Conservation (phyloP, 2,113 vertebrate species). For the Anarrhichthys ocellatus region DNA sequence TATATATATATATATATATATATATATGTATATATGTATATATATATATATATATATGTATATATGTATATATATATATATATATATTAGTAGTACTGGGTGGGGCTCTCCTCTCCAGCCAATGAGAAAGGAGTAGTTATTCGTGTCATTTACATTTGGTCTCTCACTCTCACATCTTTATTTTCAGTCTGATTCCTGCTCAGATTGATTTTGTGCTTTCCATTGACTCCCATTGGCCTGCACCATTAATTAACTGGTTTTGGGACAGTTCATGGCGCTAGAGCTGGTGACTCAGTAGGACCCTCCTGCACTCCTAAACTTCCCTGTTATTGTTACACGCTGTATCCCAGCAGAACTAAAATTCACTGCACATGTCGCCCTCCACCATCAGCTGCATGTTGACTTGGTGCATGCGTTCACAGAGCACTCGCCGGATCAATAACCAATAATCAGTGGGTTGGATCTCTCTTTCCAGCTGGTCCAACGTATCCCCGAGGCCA, state of each 20-base stretch:
- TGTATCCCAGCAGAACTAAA: constrained; percentile 64
- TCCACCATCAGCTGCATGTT: constrained; percentile 70
- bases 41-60: too few relatives aligned
- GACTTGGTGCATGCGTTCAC: constrained; percentile 70
- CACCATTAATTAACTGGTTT: constrained; percentile 38
- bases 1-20: too few relatives aligned
- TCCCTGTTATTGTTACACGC: constrained; percentile 9
- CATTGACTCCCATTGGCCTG: constrained; percentile 5
- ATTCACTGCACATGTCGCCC: constrained; percentile 54
- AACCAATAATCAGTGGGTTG: constrained; percentile 23
- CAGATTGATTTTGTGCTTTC: constrained; percentile 10
- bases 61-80: too few relatives aligned
- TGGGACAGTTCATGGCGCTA: constrained; percentile 39
- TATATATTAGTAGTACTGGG: too few relatives aligned
- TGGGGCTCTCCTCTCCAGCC: too few relatives aligned
- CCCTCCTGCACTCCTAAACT: constrained; percentile 20
- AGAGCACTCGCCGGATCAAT: constrained; percentile 34
- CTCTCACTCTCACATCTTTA: neutral
- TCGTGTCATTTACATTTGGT: too few relatives aligned
- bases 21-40: too few relatives aligned
- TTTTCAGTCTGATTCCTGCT: constrained; percentile 5
- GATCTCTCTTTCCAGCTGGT: constrained; percentile 87
- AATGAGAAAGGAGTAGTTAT: too few relatives aligned
- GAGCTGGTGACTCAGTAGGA: constrained; percentile 34
- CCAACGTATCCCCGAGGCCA: constrained; percentile 95